phyloP scores from a whole-genome alignment of 2,888 invertebrate genomes.

The Orthonevra nobilis region DNA sequence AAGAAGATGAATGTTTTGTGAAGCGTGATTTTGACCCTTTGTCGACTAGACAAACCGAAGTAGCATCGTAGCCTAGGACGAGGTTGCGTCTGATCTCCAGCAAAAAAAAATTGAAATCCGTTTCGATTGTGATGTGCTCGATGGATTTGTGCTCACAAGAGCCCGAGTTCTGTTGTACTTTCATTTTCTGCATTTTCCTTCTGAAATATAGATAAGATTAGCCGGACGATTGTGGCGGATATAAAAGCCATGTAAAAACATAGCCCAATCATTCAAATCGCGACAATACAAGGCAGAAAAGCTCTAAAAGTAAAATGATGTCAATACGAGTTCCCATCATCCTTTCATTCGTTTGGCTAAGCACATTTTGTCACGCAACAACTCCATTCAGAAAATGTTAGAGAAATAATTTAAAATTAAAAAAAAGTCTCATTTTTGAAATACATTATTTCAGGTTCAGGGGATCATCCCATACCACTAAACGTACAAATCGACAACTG shows the following conservation, averaged over 20 bases:
- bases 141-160: too few relatives aligned
- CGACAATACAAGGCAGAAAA: too few relatives aligned
- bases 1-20: too few relatives aligned
- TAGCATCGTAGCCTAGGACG: too few relatives aligned
- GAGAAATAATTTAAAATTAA: not conserved
- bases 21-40: too few relatives aligned
- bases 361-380: not conserved
- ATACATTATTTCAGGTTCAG: constrained; percentile 70
- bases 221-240: not conserved
- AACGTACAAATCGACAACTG: constrained; percentile 75
- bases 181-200: too few relatives aligned
- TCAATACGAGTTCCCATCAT: not conserved
- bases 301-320: constrained; percentile 2
- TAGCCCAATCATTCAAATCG: not conserved
- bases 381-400: constrained; percentile 39
- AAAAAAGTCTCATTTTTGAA: not conserved
- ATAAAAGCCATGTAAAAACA: constrained; percentile 17
- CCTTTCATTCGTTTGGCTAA: not conserved
- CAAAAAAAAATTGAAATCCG: too few relatives aligned
- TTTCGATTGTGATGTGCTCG: too few relatives aligned
- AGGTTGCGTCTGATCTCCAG: too few relatives aligned
- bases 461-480: constrained; percentile 71
- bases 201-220: constrained; percentile 44
- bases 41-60: too few relatives aligned
- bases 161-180: too few relatives aligned